A percentile compares a stretch with the other conserved stretches of the same genome.
phyloP scores from a whole-genome alignment of 2,797 vertebrate genomes.

The Carcharodon carcharias region DNA sequence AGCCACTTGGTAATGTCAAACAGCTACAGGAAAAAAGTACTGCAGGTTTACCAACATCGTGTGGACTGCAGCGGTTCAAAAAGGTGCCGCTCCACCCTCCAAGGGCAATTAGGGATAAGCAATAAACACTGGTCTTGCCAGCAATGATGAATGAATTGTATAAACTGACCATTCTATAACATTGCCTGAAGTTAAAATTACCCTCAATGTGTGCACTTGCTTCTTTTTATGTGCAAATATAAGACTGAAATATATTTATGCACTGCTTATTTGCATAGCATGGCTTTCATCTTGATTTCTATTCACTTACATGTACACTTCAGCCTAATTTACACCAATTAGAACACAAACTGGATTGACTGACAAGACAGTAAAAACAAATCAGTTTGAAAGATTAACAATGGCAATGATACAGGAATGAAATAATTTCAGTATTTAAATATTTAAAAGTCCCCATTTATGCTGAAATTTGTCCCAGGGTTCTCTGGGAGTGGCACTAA shows the following conservation, averaged over 20 bases:
- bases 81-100: too few relatives aligned
- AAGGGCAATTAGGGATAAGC: too few relatives aligned
- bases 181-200: background rate
- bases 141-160: too few relatives aligned
- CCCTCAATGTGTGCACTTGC: background rate
- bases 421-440: background rate
- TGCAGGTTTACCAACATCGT: too few relatives aligned
- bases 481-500: background rate
- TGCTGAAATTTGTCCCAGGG: background rate
- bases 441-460: background rate
- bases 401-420: background rate
- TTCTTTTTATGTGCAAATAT: too few relatives aligned
- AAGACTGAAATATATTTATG: too few relatives aligned
- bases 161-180: too few relatives aligned
- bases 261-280: background rate
- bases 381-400: background rate
- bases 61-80: too few relatives aligned
- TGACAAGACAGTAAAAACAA: background rate
- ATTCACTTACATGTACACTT: background rate
- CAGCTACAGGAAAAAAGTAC: too few relatives aligned
- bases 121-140: too few relatives aligned
- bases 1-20: too few relatives aligned
- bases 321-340: background rate
- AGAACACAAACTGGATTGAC: background rate
- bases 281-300: background rate